Percentiles rank a stretch among this genome's conserved stretches.
phyloP scores from a whole-genome alignment of 1,140 invertebrate species.

The Macrocentrus cingulum region DNA sequence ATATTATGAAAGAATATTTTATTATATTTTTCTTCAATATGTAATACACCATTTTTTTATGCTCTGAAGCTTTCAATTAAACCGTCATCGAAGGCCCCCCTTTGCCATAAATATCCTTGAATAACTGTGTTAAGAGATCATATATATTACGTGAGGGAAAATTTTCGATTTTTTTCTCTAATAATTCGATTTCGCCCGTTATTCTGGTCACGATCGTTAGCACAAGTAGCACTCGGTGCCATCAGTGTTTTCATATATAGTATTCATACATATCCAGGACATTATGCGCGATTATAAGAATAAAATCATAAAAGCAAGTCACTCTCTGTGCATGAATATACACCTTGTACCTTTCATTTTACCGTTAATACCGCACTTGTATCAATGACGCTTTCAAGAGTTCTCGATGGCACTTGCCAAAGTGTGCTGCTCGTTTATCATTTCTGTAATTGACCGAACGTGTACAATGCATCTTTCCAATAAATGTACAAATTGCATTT shows the following conservation, averaged over 20 bases:
- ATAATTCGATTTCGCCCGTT: background rate
- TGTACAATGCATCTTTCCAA: background rate
- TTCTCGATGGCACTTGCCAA: conserved; percentile 18
- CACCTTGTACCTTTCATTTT: background rate
- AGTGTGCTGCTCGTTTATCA: conserved; percentile 11
- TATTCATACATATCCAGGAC: background rate
- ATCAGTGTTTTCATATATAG: background rate
- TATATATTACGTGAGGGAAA: background rate
- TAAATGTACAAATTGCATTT: no score
- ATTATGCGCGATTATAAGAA: background rate
- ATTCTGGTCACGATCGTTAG: background rate
- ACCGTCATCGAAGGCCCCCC: conserved; percentile 19
- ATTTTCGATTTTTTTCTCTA: background rate
- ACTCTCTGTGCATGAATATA: background rate
- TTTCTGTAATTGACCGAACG: background rate
- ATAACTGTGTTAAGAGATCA: conserved; percentile 19
- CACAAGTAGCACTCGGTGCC: conserved; percentile 1
- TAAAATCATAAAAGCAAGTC: background rate
- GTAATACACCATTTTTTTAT: background rate
- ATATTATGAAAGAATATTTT: background rate
- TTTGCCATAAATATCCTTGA: conserved; percentile 10
- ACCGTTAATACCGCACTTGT: conserved; percentile 10
- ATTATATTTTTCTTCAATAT: background rate
- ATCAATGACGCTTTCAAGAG: conserved; percentile 16
- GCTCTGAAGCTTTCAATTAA: conserved; percentile 22